Percentiles rank a stretch among this genome's conserved stretches.
These are phyloP conservation scores for Campoletis raptor DNA, from an alignment of 2,888 invertebrate species.

Conservation along the genomic window DNA sequence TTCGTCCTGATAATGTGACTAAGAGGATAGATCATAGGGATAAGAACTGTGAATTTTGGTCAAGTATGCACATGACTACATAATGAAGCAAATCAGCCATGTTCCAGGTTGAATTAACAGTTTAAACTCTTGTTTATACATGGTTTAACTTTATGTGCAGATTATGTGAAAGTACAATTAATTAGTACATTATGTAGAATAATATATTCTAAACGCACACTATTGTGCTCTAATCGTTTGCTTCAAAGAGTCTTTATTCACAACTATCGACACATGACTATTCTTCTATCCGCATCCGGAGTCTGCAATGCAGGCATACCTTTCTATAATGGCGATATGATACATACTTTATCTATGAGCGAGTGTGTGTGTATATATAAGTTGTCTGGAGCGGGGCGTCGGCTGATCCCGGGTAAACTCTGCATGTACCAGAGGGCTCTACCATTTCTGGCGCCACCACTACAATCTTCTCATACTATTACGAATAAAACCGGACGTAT, in stretches of 20 bases:
- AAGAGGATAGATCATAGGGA: background rate
- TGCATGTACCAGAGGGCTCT: constrained; percentile 9
- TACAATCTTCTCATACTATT: constrained; percentile 29
- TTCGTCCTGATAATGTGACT: background rate
- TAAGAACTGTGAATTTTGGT: background rate
- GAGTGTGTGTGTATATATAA: background rate
- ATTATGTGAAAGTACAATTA: background rate
- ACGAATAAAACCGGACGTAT: constrained; percentile 8
- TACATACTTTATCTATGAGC: constrained; percentile 62
- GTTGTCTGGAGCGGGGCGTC: constrained; percentile 49
- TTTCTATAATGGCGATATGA: constrained; percentile 65
- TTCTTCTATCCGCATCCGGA: constrained; percentile 61
- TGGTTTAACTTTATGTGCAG: background rate
- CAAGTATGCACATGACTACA: background rate
- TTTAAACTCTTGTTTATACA: no score
- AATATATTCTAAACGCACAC: background rate
- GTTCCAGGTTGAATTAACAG: background rate
- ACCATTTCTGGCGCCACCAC: constrained; percentile 62
- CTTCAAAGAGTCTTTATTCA: constrained; percentile 38
- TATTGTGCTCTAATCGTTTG: background rate
- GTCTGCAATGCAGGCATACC: constrained; percentile 65
- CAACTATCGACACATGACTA: constrained; percentile 62
- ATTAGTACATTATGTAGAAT: background rate
- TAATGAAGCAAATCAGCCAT: background rate
- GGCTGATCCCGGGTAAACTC: constrained; percentile 42